Base-by-base conservation (phyloP, 1,140 invertebrate species). In the Asobara japonica region DNA sequence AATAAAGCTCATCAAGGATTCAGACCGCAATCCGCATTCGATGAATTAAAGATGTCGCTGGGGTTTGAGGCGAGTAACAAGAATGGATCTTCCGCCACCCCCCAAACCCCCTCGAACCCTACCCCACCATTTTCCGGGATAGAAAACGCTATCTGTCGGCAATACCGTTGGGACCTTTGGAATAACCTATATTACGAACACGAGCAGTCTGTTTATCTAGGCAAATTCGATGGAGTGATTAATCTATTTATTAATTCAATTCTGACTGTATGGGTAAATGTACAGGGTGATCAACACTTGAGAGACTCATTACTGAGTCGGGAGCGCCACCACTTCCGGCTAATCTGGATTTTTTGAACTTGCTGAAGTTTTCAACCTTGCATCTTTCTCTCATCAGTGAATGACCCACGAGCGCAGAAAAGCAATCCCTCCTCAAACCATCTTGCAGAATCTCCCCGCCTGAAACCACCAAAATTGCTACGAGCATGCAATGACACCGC, bases 11-110 rank as follows among this genome's bases (percentile, higher is more conserved):
- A 86, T 87, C 81, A 84, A 78, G 80, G 78, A 86, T 86, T 86
- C 86, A 87, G 78, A 76, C 84, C 79, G 80, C 84, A 85, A 87
- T 86, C 84, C 86, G 84, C 79, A 85, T 85, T 85, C 82, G 82
- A 86, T 86, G 85, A 86, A 86, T 87, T 87, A 87, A 87, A 87
- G 86, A 87, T 86, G 82, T 87, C 84, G 75, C 80, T 79, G 74
- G 76, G 76, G 51, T 56, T 56, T 56, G 51, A 25, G 51, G 51
- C 51, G 51, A 86, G 83, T 86, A 87, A 86, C 83, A 86, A 86
- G 83, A 86, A 84, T 83, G 82, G 80, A 83, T 80, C 72, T 64
- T 20, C 41, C 45, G 38, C 51, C n/a, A 16, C 60, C 38, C 11
- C 51, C 51, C 51, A 56, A 56, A 56, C 51, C 51, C 10, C 11